Percentiles rank a stretch among this genome's conserved stretches.
Evolutionary conservation across 2,797 vertebrate genomes (phyloP).

Genomic region (Pangasius krempfi): DNA sequence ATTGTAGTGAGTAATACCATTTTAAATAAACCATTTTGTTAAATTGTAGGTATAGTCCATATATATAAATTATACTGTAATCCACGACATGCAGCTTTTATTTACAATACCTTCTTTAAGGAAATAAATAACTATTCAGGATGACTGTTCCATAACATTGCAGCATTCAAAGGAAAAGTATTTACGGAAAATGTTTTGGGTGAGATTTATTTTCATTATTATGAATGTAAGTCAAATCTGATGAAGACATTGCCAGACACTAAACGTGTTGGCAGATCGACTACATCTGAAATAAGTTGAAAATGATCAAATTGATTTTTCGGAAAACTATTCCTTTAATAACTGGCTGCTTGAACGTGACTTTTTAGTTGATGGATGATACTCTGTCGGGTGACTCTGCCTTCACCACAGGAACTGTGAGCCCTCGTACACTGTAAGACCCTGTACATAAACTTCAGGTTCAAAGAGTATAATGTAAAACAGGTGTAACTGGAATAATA

Average conservation of each 20-base stretch:
- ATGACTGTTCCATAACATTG: background rate
- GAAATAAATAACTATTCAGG: background rate
- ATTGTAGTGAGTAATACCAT: background rate
- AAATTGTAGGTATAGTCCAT: background rate
- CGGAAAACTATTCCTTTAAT: background rate
- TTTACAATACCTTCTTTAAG: background rate
- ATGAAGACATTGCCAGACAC: background rate
- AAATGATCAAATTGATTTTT: background rate
- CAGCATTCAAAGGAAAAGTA: background rate
- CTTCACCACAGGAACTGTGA: constrained; percentile 62
- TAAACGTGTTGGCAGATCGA: background rate
- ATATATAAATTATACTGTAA: background rate
- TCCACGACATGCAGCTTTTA: background rate
- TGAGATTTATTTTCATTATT: background rate
- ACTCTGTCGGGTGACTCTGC: constrained; percentile 50
- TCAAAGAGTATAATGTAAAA: constrained; percentile 63
- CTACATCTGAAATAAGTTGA: background rate
- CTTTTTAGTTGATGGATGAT: constrained; percentile 24
- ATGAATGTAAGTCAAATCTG: background rate
- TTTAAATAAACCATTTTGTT: background rate
- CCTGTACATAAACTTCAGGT: constrained; percentile 69
- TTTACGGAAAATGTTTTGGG: background rate
- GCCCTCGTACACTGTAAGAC: constrained; percentile 61
- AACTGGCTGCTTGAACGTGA: constrained; percentile 31
- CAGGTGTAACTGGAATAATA: constrained; percentile 66